These are phyloP conservation scores for Crypturellus undulatus DNA, from an alignment of 2,113 vertebrate species.

Conservation along the genomic window DNA sequence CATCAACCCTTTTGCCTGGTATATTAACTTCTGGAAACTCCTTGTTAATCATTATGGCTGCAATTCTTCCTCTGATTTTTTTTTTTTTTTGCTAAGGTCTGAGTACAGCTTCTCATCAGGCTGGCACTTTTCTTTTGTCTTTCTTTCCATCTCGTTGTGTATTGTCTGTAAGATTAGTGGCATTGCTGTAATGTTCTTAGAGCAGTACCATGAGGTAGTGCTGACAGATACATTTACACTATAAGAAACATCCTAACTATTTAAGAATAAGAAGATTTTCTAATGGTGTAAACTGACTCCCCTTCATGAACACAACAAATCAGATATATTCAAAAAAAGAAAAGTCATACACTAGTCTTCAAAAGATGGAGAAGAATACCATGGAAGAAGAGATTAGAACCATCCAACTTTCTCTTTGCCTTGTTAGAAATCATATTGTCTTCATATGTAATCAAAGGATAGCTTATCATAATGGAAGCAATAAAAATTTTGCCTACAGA, in stretches of 20 bases:
- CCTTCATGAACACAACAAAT: neutral
- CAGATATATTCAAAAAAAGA: no score
- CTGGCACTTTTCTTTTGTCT: constrained; percentile 15
- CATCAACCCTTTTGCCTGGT: constrained; percentile 38
- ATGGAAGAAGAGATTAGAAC: neutral
- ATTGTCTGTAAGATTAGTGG: constrained; percentile 52
- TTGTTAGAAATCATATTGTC: neutral
- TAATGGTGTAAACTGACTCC: neutral
- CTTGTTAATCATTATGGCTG: constrained; percentile 67
- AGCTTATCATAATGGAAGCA: neutral
- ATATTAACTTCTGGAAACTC: constrained; percentile 63
- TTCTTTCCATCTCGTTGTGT: neutral
- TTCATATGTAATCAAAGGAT: neutral
- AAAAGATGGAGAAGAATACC: neutral
- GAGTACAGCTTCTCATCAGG: constrained; percentile 56
- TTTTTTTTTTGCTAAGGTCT: neutral
- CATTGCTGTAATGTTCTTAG: neutral
- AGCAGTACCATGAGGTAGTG: neutral
- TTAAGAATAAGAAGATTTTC: neutral
- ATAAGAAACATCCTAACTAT: constrained; percentile 25
- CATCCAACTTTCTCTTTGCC: neutral
- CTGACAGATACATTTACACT: constrained; percentile 36
- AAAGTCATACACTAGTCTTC: neutral
- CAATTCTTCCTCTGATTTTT: constrained; percentile 36
- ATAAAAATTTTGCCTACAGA: neutral